Base-by-base conservation (phyloP, 2,797 vertebrate species). In the Philypnodon macrostomus region DNA sequence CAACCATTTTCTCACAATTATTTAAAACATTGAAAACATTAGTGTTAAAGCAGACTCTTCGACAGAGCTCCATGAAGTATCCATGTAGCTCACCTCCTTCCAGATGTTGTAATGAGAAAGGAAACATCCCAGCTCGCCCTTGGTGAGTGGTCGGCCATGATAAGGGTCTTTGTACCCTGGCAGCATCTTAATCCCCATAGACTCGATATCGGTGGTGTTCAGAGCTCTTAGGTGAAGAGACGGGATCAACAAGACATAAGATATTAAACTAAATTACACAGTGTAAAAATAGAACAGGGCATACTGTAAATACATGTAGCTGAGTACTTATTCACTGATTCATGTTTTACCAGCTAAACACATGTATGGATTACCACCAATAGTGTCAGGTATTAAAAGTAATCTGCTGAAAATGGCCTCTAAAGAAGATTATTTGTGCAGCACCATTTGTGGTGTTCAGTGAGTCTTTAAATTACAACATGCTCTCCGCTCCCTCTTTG, bases 101-200 rank as follows among this genome's bases (percentile, higher is more conserved):
- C 95, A 97, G 84, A 96, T 85, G 63, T 89, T 90, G 71, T 93
- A 93, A 83, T 97, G 95, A 66, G 94, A 96, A 36, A 97, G 92
- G 74, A 97, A 97, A 80, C 94, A 97, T n/a, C 95, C 95, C 65
- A 97, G 83, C 73, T 97, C 94, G 5, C 95, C 95, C 62, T 91
- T 93, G 34, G 95, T 95, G 44, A 97, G 91, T 2, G 94, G 91
- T 15, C 95, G 89, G 2, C 93, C 92, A 0, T 95, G 93, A 81
- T 97, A 97, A 2, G 95, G 95, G 77, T 97, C 94, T 61, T 87
- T 91, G 79, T 97, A 97, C 7, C 92, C 93, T 0, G 94, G 92
- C 46, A 96, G 83, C 94, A 97, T 97, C 63, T 89, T 88, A 66
- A 97, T 92, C 27, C 91, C 92, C 88, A 95, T 78, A 1, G 83